phyloP scores from a whole-genome alignment of 2,888 invertebrate species.

The Cremastinae sp. region DNA sequence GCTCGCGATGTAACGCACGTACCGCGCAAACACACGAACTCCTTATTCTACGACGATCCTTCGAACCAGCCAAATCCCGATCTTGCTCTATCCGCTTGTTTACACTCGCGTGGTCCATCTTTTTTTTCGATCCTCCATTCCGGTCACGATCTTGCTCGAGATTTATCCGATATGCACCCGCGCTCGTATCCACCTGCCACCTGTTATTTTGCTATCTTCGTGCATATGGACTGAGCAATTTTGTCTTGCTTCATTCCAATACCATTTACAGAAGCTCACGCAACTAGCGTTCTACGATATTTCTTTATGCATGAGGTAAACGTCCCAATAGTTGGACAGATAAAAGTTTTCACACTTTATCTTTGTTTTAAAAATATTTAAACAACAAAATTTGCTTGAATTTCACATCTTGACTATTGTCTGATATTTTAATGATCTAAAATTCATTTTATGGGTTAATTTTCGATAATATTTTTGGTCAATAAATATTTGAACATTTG shows the following conservation, averaged over 20 bases:
- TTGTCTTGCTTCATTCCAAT: background rate
- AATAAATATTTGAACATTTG: no score
- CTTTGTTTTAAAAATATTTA: no score
- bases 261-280: no score
- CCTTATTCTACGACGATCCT: constrained; percentile 14
- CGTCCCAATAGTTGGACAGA: no score
- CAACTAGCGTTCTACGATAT: no score
- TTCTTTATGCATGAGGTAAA: no score
- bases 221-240: constrained; percentile 43
- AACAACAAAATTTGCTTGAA: no score
- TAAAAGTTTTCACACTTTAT: no score
- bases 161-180: constrained; percentile 38
- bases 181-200: background rate
- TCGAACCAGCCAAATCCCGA: constrained; percentile 10
- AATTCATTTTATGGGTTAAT: no score
- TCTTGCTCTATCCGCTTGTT: background rate
- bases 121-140: constrained; percentile 37
- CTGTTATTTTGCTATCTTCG: background rate
- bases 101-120: constrained; percentile 6
- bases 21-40: constrained; percentile 25
- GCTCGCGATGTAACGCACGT: constrained; percentile 61
- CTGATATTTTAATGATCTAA: no score
- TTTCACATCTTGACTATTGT: no score
- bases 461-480: no score
- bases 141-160: constrained; percentile 41